Percentiles rank a stretch among this genome's conserved stretches.
Conservation (phyloP, 1,140 invertebrate genomes). For the Eriosoma lanigerum region DNA sequence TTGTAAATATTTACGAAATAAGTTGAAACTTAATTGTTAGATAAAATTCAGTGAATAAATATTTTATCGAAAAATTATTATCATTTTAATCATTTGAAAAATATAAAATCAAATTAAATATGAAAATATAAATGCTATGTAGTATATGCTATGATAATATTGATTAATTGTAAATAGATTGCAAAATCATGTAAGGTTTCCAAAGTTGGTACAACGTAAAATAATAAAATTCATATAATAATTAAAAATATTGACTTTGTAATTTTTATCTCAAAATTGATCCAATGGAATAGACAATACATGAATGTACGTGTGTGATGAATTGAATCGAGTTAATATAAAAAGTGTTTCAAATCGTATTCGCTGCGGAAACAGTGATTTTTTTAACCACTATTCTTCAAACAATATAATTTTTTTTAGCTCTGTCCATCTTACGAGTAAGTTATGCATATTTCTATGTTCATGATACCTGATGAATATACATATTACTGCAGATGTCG, state of each 20-base stretch:
- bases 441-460: neutral
- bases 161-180: neutral
- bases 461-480: slow-evolving; percentile 8
- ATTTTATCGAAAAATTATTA: no score
- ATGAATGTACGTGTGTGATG: slow-evolving; percentile 37
- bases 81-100: no score
- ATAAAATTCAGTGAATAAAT: no score
- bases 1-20: no score
- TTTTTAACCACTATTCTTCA: neutral
- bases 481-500: slow-evolving; percentile 7
- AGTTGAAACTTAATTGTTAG: no score
- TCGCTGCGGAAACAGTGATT: neutral
- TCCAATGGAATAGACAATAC: neutral
- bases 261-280: neutral
- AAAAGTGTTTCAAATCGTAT: slow-evolving; percentile 48
- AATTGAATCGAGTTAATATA: neutral
- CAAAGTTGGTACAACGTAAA: neutral
- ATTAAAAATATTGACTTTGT: neutral
- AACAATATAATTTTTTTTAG: slow-evolving; percentile 15
- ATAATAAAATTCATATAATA: neutral
- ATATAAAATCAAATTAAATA: no score
- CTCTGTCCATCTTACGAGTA: slow-evolving; percentile 9
- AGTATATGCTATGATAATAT: no score
- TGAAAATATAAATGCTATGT: no score
- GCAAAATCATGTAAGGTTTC: neutral